Conservation (phyloP, 92 coral and sea anemone species). For the Umimayanthus kanabou region DNA sequence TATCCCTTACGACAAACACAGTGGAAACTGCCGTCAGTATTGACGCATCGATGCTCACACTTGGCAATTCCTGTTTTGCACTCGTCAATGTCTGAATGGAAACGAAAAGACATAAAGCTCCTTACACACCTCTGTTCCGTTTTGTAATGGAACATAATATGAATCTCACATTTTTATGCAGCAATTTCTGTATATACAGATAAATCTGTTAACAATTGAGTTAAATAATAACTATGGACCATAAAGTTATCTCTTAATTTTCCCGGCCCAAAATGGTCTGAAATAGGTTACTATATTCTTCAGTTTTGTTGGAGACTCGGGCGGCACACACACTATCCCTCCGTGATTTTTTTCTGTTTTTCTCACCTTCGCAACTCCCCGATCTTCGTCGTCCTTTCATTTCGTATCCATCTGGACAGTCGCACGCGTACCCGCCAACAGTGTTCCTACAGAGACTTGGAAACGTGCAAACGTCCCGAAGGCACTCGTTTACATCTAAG, state of each 20-base stretch:
- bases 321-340: no score
- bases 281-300: no score
- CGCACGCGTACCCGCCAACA: slow-evolving; percentile 94
- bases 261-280: no score
- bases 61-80: slow-evolving; percentile 74
- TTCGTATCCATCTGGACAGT: slow-evolving; percentile 90
- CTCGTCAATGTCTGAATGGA: slow-evolving; percentile 73
- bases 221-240: no score
- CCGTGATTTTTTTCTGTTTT: neutral
- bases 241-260: no score
- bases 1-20: slow-evolving; percentile 87
- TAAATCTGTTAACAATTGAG: no score
- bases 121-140: no score
- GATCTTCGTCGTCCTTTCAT: slow-evolving; percentile 75
- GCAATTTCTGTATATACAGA: no score
- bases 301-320: no score
- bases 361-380: slow-evolving; percentile 82
- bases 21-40: slow-evolving; percentile 89
- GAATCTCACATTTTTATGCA: no score
- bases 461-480: slow-evolving; percentile 82
- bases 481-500: slow-evolving; percentile 94
- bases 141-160: neutral
- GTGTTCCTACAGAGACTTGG: slow-evolving; percentile 97
- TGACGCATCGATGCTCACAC: slow-evolving; percentile 88
- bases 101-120: neutral